These are phyloP conservation scores for Orycteropus afer DNA, from an alignment of 2,113 vertebrate genomes.

Conservation along the genomic window DNA sequence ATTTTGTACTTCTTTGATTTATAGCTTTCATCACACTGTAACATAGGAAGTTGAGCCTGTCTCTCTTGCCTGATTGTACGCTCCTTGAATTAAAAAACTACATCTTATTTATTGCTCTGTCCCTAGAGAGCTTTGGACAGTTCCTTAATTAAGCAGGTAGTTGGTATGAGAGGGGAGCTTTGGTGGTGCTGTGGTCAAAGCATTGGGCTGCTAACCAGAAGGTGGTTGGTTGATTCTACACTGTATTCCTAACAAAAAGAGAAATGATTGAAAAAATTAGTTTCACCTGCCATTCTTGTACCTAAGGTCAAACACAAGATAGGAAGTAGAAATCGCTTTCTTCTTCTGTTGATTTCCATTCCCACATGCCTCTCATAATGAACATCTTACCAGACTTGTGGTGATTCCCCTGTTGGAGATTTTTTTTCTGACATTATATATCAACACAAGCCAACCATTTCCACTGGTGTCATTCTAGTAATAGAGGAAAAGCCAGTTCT, in stretches of 20 bases:
- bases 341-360: constrained; percentile 1
- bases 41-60: not conserved
- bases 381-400: not conserved
- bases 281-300: not conserved
- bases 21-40: not conserved
- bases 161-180: not conserved
- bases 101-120: constrained; percentile 38
- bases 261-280: not conserved
- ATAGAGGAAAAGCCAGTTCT: not conserved
- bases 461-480: not conserved
- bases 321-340: not conserved
- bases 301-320: not conserved
- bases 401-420: not conserved
- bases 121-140: not conserved
- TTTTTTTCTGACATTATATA: not conserved
- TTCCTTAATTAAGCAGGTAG: not conserved
- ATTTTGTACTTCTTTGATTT: constrained; percentile 42
- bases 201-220: too few relatives aligned
- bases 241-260: not conserved
- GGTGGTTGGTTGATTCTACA: too few relatives aligned
- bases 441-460: not conserved
- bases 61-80: not conserved
- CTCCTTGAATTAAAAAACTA: not conserved
- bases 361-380: not conserved
- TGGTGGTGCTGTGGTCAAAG: too few relatives aligned